Evolutionary conservation across 2,797 vertebrate species (phyloP), one percentile per base, ranked within the genome.

Genomic region (Coregonus ussuriensis): DNA sequence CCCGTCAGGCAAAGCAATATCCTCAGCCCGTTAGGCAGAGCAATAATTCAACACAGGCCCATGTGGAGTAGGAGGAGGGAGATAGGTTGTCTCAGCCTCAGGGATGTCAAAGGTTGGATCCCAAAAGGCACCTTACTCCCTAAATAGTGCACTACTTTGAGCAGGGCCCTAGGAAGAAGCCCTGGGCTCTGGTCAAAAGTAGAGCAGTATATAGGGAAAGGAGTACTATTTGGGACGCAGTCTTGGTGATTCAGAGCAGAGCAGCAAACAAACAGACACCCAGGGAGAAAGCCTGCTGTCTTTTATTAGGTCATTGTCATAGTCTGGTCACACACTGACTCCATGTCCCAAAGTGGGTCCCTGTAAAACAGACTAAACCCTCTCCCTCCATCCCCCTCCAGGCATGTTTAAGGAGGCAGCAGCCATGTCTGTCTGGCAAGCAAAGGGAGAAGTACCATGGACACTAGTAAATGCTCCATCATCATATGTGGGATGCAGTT

Each of bases 1-100:
- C 79, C 82, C 82, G 79, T 79, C 79, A 78, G 66, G 77, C 82
- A 79, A 84, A 74, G 86, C 84, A 87, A 87, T 84, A 87, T 85
- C 69, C 81, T 84, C 74, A 73, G 41, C 41, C 77, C 25, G 74
- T 81, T 83, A 78, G 65, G 59, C 33, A 79, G 74, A 80, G 76
- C 76, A 83, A 81, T 80, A 67, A 80, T 77, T 70, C 62, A 59
- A 79, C 77, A 84, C 68, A 68, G 72, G 80, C 74, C 74, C 77
- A 66, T 72, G 81, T 80, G 70, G 78, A 77, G 77, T 71, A 41
- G 21, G 3, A 47, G 41, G 41, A 25, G 80, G 18, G 62, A 78
- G 79, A 37, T 68, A 68, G 31, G 29, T 33, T 18, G 75, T 75
- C 74, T 78, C 25, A 29, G 66, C 70, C 75, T 52, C 75, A 76